Evolutionary conservation across 2,888 invertebrate species (phyloP), one percentile per base, ranked within the genome.

Genomic region (Trichacis sp.): DNA sequence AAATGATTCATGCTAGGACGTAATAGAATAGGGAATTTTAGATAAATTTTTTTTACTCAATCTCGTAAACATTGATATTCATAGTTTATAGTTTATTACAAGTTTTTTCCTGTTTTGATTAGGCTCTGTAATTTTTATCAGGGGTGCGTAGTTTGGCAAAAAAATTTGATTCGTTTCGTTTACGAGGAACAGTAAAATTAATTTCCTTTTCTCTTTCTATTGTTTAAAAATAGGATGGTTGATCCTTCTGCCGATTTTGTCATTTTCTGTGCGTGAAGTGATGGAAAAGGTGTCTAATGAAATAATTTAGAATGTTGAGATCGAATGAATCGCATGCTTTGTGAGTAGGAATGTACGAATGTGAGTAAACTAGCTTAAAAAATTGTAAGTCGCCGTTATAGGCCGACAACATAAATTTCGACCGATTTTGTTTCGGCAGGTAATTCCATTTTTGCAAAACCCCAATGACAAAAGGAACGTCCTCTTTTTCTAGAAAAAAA

Each of bases 311-410:
- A 40, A 15, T 40, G 14, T 14, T 40, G 8, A 24, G 8, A 24
- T 24, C 3, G 8, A 24, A 3, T 24, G 3, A 24, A 24, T 8
- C 19, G 19, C 8, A 19, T 18, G 43, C 5, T 43, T 17, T 43
- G 18, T 11, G 18, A 18, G 43, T 15, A 15, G 9, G 43, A 18
- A 18, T 43, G 43, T 43, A 15, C 40, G 9, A 14, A 38, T 43
- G 42, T 43, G 47, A 47, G 33, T 51, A 58, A 42, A 36, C 15
- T 64, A 64, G 64, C 55, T 59, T 64, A 46, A 46, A 24, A 46
- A 12, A 46, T 24, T 6, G 15, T 4, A 11, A 45, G 20, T 14
- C 46, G 46, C 46, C 46, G 24, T 24, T 46, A 24, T 46, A 24
- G 5, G 46, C 24, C 24, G 46, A 46, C 8, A 12, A 1, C 3